Percentiles rank a stretch among this genome's conserved stretches.
These are phyloP conservation scores for Dunckerocampus dactyliophorus DNA, from an alignment of 2,113 vertebrate genomes.

Conservation along the genomic window DNA sequence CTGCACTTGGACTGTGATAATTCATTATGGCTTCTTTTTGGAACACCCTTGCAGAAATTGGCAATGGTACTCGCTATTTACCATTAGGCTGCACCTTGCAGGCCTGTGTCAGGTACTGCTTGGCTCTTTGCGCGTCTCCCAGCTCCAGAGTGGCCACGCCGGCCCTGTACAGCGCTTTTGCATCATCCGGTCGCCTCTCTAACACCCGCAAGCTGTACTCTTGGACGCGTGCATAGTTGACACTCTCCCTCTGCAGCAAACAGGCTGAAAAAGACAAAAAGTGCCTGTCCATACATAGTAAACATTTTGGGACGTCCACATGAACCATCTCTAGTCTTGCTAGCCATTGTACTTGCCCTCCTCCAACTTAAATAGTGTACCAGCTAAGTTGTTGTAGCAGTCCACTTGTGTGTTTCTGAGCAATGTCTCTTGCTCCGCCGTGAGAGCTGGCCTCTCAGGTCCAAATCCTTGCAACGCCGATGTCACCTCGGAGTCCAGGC, in stretches of 20 bases:
- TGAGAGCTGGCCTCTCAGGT: slow-evolving; percentile 62
- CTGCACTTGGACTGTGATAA: too few relatives aligned
- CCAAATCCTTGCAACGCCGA: slow-evolving; percentile 71
- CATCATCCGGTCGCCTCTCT: slow-evolving; percentile 73
- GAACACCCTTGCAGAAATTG: too few relatives aligned
- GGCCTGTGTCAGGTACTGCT: slow-evolving; percentile 75
- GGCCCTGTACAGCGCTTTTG: slow-evolving; percentile 85
- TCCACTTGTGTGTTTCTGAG: slow-evolving; percentile 79
- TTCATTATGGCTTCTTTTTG: too few relatives aligned
- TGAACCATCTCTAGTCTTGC: neutral
- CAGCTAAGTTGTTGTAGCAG: slow-evolving; percentile 90
- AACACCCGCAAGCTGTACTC: slow-evolving; percentile 85
- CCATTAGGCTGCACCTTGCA: slow-evolving; percentile 79
- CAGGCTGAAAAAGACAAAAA: slow-evolving; percentile 71
- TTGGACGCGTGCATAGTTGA: slow-evolving; percentile 81
- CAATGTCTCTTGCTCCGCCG: slow-evolving; percentile 68
- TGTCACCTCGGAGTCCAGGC: slow-evolving; percentile 75
- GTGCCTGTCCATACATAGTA: neutral
- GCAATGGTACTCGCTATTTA: slow-evolving; percentile 35
- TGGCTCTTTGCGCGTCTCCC: slow-evolving; percentile 79
- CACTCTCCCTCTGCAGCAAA: slow-evolving; percentile 79
- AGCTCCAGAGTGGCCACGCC: slow-evolving; percentile 85
- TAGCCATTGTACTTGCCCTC: neutral
- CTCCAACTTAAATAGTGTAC: slow-evolving; percentile 55
- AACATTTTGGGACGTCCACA: neutral